These are phyloP conservation scores for Antheraea mylitta DNA, from an alignment of 1,140 invertebrate species.

Conservation along the genomic window DNA sequence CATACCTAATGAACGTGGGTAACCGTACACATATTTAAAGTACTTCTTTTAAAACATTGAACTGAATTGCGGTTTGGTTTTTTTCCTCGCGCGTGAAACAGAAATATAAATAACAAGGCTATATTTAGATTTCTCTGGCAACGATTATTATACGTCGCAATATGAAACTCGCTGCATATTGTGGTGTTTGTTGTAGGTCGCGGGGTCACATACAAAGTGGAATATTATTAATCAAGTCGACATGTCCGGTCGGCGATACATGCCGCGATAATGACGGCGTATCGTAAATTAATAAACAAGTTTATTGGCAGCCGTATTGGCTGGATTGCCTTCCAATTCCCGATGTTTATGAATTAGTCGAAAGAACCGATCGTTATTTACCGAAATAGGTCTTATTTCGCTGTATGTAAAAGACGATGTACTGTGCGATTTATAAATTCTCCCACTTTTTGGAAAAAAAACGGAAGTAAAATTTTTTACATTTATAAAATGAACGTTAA, in stretches of 20 bases:
- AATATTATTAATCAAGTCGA: not conserved
- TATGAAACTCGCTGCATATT: not conserved
- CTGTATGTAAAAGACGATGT: no score
- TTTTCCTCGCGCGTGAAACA: not conserved
- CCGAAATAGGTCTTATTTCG: not conserved
- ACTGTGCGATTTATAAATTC: no score
- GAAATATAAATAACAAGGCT: not conserved
- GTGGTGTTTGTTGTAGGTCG: not conserved
- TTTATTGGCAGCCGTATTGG: not conserved
- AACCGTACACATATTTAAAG: not conserved
- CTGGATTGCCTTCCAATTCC: not conserved
- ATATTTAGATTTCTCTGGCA: not conserved
- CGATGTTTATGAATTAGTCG: constrained; percentile 39
- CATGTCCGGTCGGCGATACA: not conserved
- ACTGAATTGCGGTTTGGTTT: not conserved
- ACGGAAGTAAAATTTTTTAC: no score
- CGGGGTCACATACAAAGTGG: constrained; percentile 5
- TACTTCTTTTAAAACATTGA: not conserved
- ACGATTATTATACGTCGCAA: constrained; percentile 2
- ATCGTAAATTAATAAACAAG: not conserved
- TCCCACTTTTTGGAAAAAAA: no score
- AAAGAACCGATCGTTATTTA: not conserved
- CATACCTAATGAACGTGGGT: no score
- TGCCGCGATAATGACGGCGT: constrained; percentile 19
- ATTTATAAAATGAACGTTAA: no score